Base-by-base conservation (phyloP, 2,113 vertebrate species). In the Trachemys scripta region DNA sequence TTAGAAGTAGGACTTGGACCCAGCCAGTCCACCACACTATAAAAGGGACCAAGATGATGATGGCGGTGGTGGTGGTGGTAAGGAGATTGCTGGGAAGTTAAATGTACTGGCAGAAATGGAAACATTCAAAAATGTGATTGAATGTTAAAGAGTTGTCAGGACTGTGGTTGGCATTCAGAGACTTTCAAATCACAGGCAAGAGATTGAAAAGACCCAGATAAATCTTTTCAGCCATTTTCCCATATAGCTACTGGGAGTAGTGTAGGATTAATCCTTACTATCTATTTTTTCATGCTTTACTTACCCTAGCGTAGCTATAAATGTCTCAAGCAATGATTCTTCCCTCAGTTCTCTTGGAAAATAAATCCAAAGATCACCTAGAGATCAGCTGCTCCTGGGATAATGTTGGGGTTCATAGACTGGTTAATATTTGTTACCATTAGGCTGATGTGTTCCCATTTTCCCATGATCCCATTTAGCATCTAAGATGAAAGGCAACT, bases 401-500 rank as follows among this genome's bases (percentile, higher is more conserved):
- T 20, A 69, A 69, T 17, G 17, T n/a, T 20, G 65, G 10, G 5
- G 29, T 0, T 90, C 27, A 53, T 51, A 56, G 38, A 7, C 9
- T 2, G 10, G 38, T 38, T 38, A 11, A 1, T 2, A 62, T 4
- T 5, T 86, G 72, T 3, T 5, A 7, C 54, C 27, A 45, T 11
- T 1, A 69, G 54, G 38, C 49, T 51, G 80, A 59, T 45, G 22
- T 0, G 0, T 5, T 8, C 51, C n/a, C 45, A 69, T 76, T 51
- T 25, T 10, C 22, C 56, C 25, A 27, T 45, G 59, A 88, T 59
- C 76, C 22, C 62, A 69, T 89, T 29, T 1, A 59, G 24, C 80
- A n/a, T 38, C 72, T 19, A 20, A n/a, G 2, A 38, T 2, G 25
- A 11, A 0, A 5, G 54, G 75, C 27, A 78, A 0, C 4, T 91